Percentiles rank a stretch among this genome's conserved stretches.
Conservation (phyloP, 2,888 invertebrate genomes). For the Mythimna lalbum region DNA sequence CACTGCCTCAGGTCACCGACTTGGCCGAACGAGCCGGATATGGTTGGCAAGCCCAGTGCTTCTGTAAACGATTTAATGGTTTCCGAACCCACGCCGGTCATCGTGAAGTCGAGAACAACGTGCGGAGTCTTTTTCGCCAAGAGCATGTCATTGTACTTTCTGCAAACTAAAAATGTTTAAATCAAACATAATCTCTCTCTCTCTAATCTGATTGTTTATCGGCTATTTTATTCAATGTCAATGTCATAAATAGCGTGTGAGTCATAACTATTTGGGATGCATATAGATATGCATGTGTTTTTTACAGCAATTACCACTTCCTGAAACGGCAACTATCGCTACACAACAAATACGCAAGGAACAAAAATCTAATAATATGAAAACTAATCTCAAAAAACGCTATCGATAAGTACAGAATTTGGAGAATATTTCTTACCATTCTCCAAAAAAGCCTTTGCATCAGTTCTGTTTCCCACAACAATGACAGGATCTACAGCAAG, state of each 20-base stretch:
- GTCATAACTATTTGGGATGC: conserved; percentile 25
- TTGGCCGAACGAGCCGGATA: conserved; percentile 96
- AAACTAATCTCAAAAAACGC: background rate
- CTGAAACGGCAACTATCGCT: background rate
- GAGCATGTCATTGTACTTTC: conserved; percentile 92
- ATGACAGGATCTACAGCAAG: conserved; percentile 91
- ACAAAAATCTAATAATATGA: background rate
- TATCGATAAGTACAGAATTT: background rate
- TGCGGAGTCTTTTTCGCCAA: conserved; percentile 93
- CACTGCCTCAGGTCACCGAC: conserved; percentile 95
- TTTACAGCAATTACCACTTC: background rate
- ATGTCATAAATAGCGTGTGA: background rate
- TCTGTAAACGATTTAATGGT: conserved; percentile 96
- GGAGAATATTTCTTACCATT: conserved; percentile 90
- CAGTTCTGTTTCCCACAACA: conserved; percentile 93
- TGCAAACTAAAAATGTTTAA: conserved; percentile 91
- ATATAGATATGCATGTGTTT: conserved; percentile 17
- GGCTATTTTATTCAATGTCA: conserved; percentile 9
- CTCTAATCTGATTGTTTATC: conserved; percentile 12
- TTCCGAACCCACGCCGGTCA: conserved; percentile 95
- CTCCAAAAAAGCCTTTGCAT: conserved; percentile 93
- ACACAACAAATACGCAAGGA: too few relatives aligned
- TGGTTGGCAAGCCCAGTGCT: conserved; percentile 95
- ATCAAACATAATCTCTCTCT: conserved; percentile 23
- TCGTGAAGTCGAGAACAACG: conserved; percentile 95